phyloP scores from a whole-genome alignment of 35 echinoderm and acorn worm species.

The Ophiothrix spiculata region DNA sequence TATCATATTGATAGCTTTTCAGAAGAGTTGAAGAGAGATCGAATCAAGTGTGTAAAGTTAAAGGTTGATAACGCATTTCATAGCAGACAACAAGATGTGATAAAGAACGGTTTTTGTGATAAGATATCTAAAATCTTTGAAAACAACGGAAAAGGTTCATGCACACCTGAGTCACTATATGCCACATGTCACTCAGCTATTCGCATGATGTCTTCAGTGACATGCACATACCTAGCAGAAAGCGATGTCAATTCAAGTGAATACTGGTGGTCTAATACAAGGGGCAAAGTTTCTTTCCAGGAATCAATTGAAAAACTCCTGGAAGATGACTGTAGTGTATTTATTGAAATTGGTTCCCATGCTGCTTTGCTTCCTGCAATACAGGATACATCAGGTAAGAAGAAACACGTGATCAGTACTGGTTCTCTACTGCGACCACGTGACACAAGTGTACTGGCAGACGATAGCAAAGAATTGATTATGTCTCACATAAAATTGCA shows the following conservation, averaged over 20 bases:
- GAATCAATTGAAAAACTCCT: conserved; percentile 27
- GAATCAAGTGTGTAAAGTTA: conserved; percentile 35
- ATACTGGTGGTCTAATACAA: conserved; percentile 62
- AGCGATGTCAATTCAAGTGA: conserved; percentile 1
- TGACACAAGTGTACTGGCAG: not conserved
- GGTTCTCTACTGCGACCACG: conserved; percentile 4
- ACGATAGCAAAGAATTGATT: conserved; percentile 13
- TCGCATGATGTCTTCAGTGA: conserved; percentile 65
- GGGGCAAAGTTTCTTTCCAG: conserved; percentile 40
- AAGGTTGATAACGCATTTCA: conserved; percentile 86
- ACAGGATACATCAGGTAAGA: not conserved
- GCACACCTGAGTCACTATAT: not conserved
- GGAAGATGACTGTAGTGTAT: conserved; percentile 29
- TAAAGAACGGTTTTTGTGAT: conserved; percentile 43
- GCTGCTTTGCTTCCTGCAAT: conserved; percentile 41
- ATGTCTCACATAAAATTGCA: conserved; percentile 20
- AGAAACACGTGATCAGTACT: conserved; percentile 1
- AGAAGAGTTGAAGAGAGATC: conserved; percentile 18
- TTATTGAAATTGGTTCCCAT: conserved; percentile 57
- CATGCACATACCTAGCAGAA: conserved; percentile 3
- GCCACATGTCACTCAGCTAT: conserved; percentile 2
- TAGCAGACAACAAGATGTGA: conserved; percentile 67
- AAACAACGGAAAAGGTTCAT: not conserved
- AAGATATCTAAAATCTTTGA: not conserved
- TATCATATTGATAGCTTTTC: conserved; percentile 21